Conservation (phyloP, 2,113 vertebrate species). For the Microtus richardsoni region DNA sequence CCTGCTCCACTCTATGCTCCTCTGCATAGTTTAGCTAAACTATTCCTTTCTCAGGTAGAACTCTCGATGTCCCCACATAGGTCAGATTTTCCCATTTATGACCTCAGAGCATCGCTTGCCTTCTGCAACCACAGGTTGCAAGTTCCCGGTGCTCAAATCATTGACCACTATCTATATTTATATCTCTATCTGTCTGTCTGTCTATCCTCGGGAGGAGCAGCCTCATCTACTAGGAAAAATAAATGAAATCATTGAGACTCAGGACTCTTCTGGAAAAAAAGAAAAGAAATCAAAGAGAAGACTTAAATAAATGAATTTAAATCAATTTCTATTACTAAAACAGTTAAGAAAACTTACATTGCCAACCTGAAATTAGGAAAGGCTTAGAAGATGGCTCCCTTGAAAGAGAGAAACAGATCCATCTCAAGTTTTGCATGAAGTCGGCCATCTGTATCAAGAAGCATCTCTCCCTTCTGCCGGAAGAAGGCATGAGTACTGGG, state of each 20-base stretch:
- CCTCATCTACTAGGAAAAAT: not conserved
- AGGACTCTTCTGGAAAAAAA: conserved; percentile 6
- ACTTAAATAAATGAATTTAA: not conserved
- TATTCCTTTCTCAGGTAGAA: not conserved
- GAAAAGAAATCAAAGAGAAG: conserved; percentile 27
- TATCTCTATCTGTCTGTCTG: not conserved
- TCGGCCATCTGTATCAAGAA: not conserved
- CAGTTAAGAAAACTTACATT: not conserved
- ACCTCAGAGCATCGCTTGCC: not conserved
- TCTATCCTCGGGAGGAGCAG: not conserved
- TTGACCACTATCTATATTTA: not conserved
- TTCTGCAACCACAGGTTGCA: not conserved
- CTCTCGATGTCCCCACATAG: not conserved
- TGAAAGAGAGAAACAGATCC: not conserved
- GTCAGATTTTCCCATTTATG: not conserved
- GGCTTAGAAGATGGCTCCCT: not conserved
- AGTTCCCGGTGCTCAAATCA: not conserved
- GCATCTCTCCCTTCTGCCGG: not conserved
- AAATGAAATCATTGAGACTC: not conserved
- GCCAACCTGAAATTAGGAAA: conserved; percentile 44
- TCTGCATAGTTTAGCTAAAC: not conserved
- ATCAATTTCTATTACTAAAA: conserved; percentile 49
- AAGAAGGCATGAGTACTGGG: not conserved
- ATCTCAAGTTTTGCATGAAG: not conserved
- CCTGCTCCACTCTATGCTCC: not conserved